These are phyloP conservation scores for Monomorium pharaonis DNA, from an alignment of 1,140 invertebrate species.

Conservation along the genomic window DNA sequence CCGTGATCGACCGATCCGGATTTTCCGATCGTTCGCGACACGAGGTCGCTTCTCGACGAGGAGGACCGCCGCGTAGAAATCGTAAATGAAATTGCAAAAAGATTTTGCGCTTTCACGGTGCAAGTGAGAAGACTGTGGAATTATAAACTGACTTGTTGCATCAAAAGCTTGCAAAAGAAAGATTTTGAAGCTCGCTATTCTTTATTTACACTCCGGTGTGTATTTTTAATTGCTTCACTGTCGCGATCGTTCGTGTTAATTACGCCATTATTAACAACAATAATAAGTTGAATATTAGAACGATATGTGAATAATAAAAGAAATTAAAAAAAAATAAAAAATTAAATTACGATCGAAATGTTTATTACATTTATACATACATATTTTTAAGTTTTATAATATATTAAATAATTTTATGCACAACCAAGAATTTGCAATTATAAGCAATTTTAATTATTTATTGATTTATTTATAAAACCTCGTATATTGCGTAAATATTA, in stretches of 20 bases:
- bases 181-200: neutral
- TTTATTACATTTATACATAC: no score
- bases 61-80: neutral
- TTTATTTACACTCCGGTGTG: neutral
- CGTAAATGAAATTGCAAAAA: neutral
- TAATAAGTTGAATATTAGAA: no score
- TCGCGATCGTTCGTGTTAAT: neutral
- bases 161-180: neutral
- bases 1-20: neutral
- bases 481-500: no score
- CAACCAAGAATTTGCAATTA: no score
- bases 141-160: conserved; percentile 10
- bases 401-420: no score
- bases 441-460: no score
- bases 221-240: neutral
- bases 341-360: no score
- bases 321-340: no score
- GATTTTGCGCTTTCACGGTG: neutral
- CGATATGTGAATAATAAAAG: no score
- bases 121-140: neutral
- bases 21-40: neutral
- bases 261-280: neutral
- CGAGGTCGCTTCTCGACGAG: neutral
- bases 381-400: no score
- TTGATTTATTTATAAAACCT: no score